phyloP scores from a whole-genome alignment of 2,113 vertebrate genomes.

The Setophaga coronata region DNA sequence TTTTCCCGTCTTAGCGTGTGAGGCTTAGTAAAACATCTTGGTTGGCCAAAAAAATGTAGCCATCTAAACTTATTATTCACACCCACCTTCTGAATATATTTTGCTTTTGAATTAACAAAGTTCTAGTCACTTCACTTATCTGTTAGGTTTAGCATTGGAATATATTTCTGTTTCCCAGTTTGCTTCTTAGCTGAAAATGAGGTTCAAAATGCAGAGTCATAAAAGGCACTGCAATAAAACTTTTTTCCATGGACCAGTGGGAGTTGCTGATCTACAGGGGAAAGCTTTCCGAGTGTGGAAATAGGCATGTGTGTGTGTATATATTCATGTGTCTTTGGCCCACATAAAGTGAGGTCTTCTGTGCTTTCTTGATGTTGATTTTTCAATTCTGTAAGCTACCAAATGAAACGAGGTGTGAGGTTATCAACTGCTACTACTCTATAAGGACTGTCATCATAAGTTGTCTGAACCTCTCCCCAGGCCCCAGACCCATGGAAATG shows the following conservation, averaged over 20 bases:
- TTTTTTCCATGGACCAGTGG: background rate
- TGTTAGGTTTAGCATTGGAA: background rate
- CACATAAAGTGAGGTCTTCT: background rate
- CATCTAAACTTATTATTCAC: background rate
- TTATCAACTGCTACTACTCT: background rate
- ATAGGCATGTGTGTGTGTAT: fast-evolving
- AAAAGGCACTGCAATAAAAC: background rate
- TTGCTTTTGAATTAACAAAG: background rate
- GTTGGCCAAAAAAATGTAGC: background rate
- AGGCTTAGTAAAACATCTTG: background rate
- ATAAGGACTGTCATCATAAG: background rate
- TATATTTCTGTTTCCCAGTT: background rate
- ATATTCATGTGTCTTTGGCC: background rate
- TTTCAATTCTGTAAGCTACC: background rate
- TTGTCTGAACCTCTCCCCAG: background rate
- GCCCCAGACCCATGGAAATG: background rate
- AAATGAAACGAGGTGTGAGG: background rate
- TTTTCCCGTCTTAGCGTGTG: background rate
- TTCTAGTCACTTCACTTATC: background rate
- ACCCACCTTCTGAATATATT: background rate
- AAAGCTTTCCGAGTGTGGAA: background rate
- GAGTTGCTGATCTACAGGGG: background rate
- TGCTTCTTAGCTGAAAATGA: background rate
- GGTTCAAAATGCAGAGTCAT: background rate
- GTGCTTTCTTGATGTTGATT: background rate